Conservation (phyloP, 2,797 vertebrate species). For the Mormyrops attenuatus region DNA sequence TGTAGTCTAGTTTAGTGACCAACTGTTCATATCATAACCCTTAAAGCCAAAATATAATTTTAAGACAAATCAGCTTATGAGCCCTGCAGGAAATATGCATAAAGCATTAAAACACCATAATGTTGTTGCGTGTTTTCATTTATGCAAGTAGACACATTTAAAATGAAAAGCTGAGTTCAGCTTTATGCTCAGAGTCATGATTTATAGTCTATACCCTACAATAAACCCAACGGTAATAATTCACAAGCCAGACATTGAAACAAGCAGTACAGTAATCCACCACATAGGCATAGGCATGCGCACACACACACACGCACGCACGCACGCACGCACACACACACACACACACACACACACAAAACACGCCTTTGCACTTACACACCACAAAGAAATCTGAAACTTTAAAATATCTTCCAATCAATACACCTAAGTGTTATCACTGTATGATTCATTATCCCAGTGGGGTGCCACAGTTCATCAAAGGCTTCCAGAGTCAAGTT, state of each 20-base stretch:
- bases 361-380: not conserved
- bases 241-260: not conserved
- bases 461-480: not conserved
- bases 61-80: not conserved
- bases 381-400: not conserved
- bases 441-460: not conserved
- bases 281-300: not conserved
- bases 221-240: not conserved
- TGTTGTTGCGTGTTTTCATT: slow-evolving; percentile 4
- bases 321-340: no score
- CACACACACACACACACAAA: not conserved
- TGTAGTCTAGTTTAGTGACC: not conserved
- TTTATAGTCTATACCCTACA: not conserved
- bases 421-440: not conserved
- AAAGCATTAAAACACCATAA: not conserved
- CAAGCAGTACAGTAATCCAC: not conserved
- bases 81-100: not conserved
- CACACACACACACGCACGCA: not conserved
- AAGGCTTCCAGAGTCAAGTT: not conserved
- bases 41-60: not conserved
- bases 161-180: not conserved
- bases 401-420: not conserved
- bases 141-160: not conserved
- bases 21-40: not conserved
- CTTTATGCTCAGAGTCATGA: not conserved